Percentiles rank a stretch among this genome's conserved stretches.
Evolutionary conservation across 2,113 vertebrate genomes (phyloP).

Genomic region (Naja naja): DNA sequence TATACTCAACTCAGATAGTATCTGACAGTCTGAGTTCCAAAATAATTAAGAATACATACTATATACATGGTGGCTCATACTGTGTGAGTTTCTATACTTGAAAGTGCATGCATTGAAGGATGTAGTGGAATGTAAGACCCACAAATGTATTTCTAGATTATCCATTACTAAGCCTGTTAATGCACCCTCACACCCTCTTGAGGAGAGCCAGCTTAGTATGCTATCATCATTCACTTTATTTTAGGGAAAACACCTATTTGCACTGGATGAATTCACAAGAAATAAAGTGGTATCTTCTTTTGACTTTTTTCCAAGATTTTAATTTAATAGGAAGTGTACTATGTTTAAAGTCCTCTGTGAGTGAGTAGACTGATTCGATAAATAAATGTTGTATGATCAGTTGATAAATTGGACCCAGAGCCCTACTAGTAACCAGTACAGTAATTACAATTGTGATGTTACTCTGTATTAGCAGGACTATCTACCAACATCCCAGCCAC

Average conservation of each 20-base stretch:
- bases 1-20: background rate
- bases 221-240: background rate
- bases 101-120: background rate
- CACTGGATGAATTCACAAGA: background rate
- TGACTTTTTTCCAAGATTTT: background rate
- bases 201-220: background rate
- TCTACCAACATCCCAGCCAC: background rate
- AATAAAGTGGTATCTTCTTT: background rate
- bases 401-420: background rate
- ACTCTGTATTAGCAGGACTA: background rate
- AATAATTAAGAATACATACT: background rate
- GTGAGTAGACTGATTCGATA: background rate
- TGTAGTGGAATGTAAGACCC: background rate
- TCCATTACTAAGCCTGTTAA: background rate
- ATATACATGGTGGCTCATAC: background rate
- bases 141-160: background rate
- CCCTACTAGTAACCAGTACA: background rate
- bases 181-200: background rate
- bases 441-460: background rate
- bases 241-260: background rate
- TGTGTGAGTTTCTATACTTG: background rate
- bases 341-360: background rate
- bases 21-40: background rate
- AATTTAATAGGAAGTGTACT: background rate
- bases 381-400: background rate